Evolutionary conservation across 2,797 vertebrate species (phyloP), one percentile per base, ranked within the genome.

Genomic region (Sebastes steindachneri): DNA sequence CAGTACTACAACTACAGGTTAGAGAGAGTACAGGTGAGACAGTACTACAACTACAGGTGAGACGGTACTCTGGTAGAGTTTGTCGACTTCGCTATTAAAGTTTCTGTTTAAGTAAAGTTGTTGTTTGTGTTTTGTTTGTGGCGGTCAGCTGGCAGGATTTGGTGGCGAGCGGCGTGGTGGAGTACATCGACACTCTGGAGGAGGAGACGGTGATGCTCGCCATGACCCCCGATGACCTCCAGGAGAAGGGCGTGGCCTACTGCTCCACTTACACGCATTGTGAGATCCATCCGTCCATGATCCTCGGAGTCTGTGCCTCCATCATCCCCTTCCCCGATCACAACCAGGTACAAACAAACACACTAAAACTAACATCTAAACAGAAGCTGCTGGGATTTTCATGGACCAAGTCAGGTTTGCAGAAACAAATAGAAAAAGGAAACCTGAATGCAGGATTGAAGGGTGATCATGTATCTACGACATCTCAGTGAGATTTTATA

Each of bases 141-240:
- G 2, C 3, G 35, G 1, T 72, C 19, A 99, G 98, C 91, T 99
- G 98, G 98, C 98, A 99, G 96, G 98, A 99, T 88, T 93, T 99
- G 0, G 98, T 99, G 77, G 98, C 98, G 19, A 99, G 98, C 1
- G 98, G 98, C 1, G 98, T 99, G 45, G 98, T 99, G 11, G 98
- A 99, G 89, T 99, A 99, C 82, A 99, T 99, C 4, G 99, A 99
- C 86, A 99, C 99, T 0, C 91, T 99, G 70, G 99, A 99, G 92
- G 99, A 99, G 88, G 99, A 99, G 92, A 99, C 98, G 0, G 99
- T 99, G 88, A 99, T 99, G 99, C 94, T 99, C 41, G 99, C 99
- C 17, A 99, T 99, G 99, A 99, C 98, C 68, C 98, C 99, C 0
- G 99, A 99, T 87, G 98, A 99, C 88, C 96, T 99, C 73, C 99